Base-by-base conservation (phyloP, 1,140 invertebrate species). In the Drosophila varians region DNA sequence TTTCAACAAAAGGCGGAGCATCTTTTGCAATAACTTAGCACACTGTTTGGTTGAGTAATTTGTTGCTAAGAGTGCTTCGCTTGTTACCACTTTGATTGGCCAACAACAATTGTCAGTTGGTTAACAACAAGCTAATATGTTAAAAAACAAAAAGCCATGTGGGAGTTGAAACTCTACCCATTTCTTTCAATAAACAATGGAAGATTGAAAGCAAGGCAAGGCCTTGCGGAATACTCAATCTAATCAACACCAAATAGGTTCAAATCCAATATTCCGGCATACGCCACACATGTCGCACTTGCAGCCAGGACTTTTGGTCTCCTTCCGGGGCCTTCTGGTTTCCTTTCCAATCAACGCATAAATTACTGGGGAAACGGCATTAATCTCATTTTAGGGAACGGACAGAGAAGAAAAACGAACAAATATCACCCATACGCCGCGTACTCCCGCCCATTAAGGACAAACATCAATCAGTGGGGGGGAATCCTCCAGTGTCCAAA, bases 341-440 rank as follows among this genome's bases (percentile, higher is more conserved):
- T 4, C 12, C 18, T 16, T 9, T 28, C 21, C 31, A 51, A 51
- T 38, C n/a, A 51, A 23, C 52, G 25, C 52, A 61, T 61, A 61
- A 56, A 61, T 43, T 11, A 43, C 40, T 16, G 26, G 7, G 7
- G 36, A 61, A 56, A 43, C 34, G 25, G 52, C 25, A 31, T 57
- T 56, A 28, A 61, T 61, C 57, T 57, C 57, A 61, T 61, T 61
- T 56, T 31, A 31, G 28, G 28, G 28, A 9, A 23, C 23, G 43
- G 19, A 11, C 5, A n/a, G 19, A 36, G n/a, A 34, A 6, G 40
- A 31, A 31, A 31, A 11, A 34, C 52, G 26, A 25, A 31, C 18
- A 18, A 47, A 64, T 42, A 68, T 78, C 45, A 23, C 53, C 52
- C 62, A 78, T 74, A 62, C 76, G 56, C 46, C 75, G 48, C 52